These are phyloP conservation scores for Helicoverpa armigera DNA, from an alignment of 1,140 invertebrate species.

Conservation along the genomic window DNA sequence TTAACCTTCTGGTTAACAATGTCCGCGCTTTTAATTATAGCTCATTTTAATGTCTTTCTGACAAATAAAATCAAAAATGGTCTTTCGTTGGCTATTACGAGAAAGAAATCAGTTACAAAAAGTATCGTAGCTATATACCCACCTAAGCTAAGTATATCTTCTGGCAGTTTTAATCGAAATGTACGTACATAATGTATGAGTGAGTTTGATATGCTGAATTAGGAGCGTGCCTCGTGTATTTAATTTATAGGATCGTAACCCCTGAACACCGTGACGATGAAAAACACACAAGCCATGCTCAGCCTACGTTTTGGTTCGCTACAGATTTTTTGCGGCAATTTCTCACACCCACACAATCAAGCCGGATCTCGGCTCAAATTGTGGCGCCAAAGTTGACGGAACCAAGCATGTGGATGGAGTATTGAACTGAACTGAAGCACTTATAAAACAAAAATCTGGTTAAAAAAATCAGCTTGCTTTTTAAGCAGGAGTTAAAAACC, in stretches of 20 bases:
- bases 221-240: background rate
- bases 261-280: constrained; percentile 1
- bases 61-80: no score
- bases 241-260: background rate
- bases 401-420: constrained; percentile 47
- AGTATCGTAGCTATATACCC: no score
- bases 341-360: constrained; percentile 49
- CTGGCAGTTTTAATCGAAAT: no score
- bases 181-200: no score
- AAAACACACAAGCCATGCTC: constrained; percentile 3
- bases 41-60: no score
- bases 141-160: no score
- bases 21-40: no score
- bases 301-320: constrained; percentile 2
- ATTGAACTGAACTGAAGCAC: background rate
- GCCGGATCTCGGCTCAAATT: constrained; percentile 67
- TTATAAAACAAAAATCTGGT: background rate
- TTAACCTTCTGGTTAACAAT: no score
- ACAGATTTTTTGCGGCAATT: constrained; percentile 26
- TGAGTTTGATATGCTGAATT: background rate
- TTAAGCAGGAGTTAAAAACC: no score
- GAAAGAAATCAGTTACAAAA: no score
- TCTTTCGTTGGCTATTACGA: no score
- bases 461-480: no score
- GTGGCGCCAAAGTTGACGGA: constrained; percentile 76